These are phyloP conservation scores for Molothrus ater DNA, from an alignment of 2,797 vertebrate species.

Conservation along the genomic window DNA sequence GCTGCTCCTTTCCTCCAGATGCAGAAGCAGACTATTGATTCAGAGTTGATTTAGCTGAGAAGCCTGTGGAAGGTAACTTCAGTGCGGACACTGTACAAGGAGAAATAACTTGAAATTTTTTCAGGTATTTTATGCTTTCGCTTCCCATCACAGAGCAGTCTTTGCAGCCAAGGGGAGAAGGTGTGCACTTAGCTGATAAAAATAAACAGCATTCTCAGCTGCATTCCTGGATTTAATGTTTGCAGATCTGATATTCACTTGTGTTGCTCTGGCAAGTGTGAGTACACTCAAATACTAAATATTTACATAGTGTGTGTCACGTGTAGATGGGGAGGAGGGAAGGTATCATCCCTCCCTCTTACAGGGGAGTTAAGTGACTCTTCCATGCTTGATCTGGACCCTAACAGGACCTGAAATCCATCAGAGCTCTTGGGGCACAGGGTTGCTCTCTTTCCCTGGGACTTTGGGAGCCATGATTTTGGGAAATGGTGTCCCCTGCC, in stretches of 20 bases:
- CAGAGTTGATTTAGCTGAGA: not conserved
- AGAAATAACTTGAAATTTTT: not conserved
- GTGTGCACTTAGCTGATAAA: constrained; percentile 56
- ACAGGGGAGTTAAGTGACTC: not conserved
- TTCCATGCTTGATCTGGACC: not conserved
- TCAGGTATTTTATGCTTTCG: not conserved
- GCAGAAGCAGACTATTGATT: not conserved
- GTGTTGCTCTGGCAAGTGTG: not conserved
- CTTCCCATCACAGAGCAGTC: not conserved
- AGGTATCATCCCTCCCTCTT: not conserved
- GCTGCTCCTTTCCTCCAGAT: not conserved
- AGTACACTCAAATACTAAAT: constrained; percentile 57
- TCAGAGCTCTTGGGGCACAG: not conserved
- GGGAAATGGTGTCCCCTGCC: not conserved
- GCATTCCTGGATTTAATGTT: constrained; percentile 55
- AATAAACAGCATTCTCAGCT: constrained; percentile 47
- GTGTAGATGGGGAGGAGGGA: not conserved
- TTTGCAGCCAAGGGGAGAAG: constrained; percentile 15
- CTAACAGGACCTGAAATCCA: not conserved
- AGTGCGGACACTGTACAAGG: not conserved
- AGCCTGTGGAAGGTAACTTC: not conserved
- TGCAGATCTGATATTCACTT: constrained; percentile 61
- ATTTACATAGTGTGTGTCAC: constrained; percentile 33
- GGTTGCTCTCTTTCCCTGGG: not conserved
- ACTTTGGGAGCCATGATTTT: not conserved